A percentile compares a stretch with the other conserved stretches of the same genome.
These are phyloP conservation scores for Tupaia tana DNA, from an alignment of 2,113 vertebrate species.

Conservation along the genomic window DNA sequence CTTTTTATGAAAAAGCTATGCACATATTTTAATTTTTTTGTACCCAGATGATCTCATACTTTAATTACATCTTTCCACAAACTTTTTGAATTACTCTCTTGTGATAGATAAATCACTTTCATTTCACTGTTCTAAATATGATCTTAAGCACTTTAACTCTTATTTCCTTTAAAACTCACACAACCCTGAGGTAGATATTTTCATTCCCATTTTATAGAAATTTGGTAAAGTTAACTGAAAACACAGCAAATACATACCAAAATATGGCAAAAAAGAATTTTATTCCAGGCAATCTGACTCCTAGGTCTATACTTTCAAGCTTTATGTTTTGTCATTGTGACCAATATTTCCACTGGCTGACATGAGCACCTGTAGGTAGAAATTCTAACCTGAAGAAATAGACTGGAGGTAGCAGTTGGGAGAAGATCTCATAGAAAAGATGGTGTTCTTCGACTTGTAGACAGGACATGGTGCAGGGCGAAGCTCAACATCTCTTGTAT, in stretches of 20 bases:
- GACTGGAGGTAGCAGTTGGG: background rate
- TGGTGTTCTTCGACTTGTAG: background rate
- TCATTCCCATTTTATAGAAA: background rate
- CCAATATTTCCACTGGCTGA: background rate
- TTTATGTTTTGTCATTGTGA: background rate
- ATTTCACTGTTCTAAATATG: background rate
- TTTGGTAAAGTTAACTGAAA: background rate
- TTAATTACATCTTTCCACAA: no score
- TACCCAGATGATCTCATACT: no score
- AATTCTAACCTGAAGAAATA: background rate
- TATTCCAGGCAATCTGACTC: background rate
- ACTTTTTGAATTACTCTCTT: no score
- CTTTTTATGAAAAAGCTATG: no score
- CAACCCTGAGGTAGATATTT: background rate
- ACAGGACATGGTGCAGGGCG: no score
- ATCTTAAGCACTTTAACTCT: background rate
- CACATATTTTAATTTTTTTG: no score
- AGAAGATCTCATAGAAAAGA: background rate
- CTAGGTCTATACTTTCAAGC: background rate
- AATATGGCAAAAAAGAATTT: background rate
- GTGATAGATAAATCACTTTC: background rate
- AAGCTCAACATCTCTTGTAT: background rate
- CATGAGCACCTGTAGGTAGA: background rate
- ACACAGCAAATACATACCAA: background rate
- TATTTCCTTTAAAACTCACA: slow-evolving; percentile 17